phyloP scores from a whole-genome alignment of 2,797 vertebrate species.

The Semaprochilodus insignis region DNA sequence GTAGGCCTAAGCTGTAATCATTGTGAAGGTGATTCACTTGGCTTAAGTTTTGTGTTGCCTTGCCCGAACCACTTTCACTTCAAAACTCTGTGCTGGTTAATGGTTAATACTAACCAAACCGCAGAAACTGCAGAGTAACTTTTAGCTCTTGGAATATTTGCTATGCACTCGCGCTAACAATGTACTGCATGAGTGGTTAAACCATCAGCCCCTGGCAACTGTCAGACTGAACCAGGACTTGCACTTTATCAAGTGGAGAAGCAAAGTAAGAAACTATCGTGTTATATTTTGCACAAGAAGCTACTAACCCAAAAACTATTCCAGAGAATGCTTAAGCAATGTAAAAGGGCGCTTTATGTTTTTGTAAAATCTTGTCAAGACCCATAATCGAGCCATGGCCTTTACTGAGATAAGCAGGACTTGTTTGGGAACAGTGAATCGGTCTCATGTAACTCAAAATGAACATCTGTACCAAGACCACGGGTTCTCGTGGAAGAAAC shows the following conservation, averaged over 20 bases:
- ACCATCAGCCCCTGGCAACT: conserved; percentile 62
- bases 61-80: conserved; percentile 61
- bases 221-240: conserved; percentile 36
- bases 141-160: conserved; percentile 75
- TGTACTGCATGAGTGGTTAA: conserved; percentile 67
- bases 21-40: conserved; percentile 18
- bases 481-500: neutral
- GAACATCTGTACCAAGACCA: neutral
- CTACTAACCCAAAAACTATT: neutral
- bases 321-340: neutral
- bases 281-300: conserved; percentile 6
- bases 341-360: neutral
- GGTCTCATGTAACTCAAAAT: neutral
- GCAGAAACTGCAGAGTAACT: conserved; percentile 61
- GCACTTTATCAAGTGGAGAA: conserved; percentile 30
- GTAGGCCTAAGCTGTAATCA: conserved; percentile 3
- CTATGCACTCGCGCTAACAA: conserved; percentile 64
- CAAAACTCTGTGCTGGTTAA: conserved; percentile 67
- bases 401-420: neutral
- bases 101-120: conserved; percentile 76
- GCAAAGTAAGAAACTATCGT: conserved; percentile 19
- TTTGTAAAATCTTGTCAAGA: neutral
- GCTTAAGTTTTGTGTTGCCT: conserved; percentile 42
- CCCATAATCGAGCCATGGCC: neutral
- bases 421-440: conserved; percentile 17